These are phyloP conservation scores for Eurois occulta DNA, from an alignment of 2,888 invertebrate genomes.

Conservation along the genomic window DNA sequence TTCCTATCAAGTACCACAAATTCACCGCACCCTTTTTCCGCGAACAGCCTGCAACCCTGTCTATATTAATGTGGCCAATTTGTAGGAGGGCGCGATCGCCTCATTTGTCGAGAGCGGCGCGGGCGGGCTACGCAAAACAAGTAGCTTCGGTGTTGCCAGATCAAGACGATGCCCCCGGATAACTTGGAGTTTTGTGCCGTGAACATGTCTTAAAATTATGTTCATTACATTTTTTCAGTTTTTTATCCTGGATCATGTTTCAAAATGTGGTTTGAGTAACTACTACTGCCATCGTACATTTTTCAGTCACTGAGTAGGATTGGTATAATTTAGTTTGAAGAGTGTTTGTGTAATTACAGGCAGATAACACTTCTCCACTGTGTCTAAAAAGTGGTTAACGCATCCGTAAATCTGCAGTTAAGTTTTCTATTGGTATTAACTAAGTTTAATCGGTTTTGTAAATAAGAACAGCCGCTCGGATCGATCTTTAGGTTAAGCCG, in stretches of 20 bases:
- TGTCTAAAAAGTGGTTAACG: not conserved
- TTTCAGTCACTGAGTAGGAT: not conserved
- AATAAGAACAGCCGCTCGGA: too few species aligned
- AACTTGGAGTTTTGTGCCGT: constrained; percentile 26
- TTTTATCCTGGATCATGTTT: not conserved
- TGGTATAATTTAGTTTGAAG: not conserved
- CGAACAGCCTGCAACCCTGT: constrained; percentile 68
- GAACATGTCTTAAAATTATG: constrained; percentile 36
- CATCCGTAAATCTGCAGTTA: not conserved
- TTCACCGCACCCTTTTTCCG: constrained; percentile 60
- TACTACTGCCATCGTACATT: not conserved
- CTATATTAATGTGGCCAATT: constrained; percentile 89
- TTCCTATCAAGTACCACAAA: not conserved
- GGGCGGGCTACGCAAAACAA: constrained; percentile 66
- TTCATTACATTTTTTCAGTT: not conserved
- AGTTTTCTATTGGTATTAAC: not conserved
- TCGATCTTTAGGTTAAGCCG: too few species aligned
- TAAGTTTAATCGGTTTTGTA: not conserved
- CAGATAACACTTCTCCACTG: not conserved
- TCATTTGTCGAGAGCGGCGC: constrained; percentile 79
- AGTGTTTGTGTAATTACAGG: not conserved
- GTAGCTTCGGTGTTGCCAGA: constrained; percentile 63
- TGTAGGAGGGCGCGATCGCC: constrained; percentile 87
- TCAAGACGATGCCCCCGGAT: constrained; percentile 53
- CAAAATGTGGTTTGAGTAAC: not conserved